phyloP scores from a whole-genome alignment of 1,140 invertebrate species.

The Apolygus lucorum region DNA sequence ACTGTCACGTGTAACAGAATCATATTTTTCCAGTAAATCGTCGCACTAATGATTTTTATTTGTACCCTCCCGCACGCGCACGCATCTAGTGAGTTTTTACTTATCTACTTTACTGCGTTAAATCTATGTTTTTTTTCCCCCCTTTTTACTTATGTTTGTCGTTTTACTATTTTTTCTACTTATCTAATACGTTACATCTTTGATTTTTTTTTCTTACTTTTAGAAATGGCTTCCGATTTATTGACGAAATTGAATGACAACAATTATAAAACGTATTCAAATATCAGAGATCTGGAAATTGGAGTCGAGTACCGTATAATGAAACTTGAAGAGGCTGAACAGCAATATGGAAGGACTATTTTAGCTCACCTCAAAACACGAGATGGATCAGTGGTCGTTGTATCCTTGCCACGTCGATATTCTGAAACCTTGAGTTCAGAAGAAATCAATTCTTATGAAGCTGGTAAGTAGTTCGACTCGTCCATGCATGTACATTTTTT shows the following conservation, averaged over 20 bases:
- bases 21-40: too few relatives aligned
- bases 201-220: neutral
- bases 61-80: too few relatives aligned
- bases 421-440: neutral
- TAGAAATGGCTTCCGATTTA: neutral
- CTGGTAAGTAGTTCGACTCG: neutral
- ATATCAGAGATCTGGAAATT: neutral
- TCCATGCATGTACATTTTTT: neutral
- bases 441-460: neutral
- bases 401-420: neutral
- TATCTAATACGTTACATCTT: too few relatives aligned
- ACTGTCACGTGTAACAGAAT: too few relatives aligned
- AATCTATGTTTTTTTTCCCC: too few relatives aligned
- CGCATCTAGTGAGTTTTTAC: too few relatives aligned
- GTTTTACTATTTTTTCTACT: too few relatives aligned
- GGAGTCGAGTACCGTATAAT: neutral
- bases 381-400: neutral
- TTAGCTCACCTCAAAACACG: neutral
- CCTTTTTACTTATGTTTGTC: too few relatives aligned
- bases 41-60: too few relatives aligned
- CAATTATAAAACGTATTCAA: neutral
- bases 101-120: too few relatives aligned
- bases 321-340: neutral
- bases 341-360: neutral
- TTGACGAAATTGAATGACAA: neutral